Percentiles rank a stretch among this genome's conserved stretches.
Conservation (phyloP, 2,797 vertebrate genomes). For the Gymnoscopelus braueri region DNA sequence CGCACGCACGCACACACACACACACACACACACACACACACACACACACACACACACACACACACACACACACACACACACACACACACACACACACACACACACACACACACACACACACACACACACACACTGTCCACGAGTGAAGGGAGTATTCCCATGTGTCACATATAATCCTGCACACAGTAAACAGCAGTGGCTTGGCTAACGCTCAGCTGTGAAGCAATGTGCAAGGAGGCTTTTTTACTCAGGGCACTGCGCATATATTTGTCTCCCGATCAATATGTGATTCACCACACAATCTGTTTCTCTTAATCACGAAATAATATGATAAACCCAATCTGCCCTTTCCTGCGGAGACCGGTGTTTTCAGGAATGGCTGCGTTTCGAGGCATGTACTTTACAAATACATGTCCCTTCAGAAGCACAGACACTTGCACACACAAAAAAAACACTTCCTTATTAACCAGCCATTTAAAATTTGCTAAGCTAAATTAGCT, state of each 20-base stretch:
- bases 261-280: slow-evolving; percentile 39
- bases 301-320: slow-evolving; percentile 43
- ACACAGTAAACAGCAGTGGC: slow-evolving; percentile 19
- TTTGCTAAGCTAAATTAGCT: too few species aligned
- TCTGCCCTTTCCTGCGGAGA: slow-evolving; percentile 9
- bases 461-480: too few species aligned
- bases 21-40: slow-evolving; percentile 12
- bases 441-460: not conserved
- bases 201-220: slow-evolving; percentile 16
- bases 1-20: too few species aligned
- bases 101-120: too few species aligned
- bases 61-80: not conserved
- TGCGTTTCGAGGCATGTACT: not conserved
- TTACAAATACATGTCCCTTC: too few species aligned
- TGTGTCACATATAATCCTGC: slow-evolving; percentile 51
- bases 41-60: not conserved
- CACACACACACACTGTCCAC: too few species aligned
- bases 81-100: slow-evolving; percentile 6
- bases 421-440: slow-evolving; percentile 5
- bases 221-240: slow-evolving; percentile 23
- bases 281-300: slow-evolving; percentile 27
- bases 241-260: slow-evolving; percentile 24
- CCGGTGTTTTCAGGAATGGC: too few species aligned
- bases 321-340: slow-evolving; percentile 13
- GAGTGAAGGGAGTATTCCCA: not conserved